These are phyloP conservation scores for Mythimna albipuncta DNA, from an alignment of 2,888 invertebrate species.

Conservation along the genomic window DNA sequence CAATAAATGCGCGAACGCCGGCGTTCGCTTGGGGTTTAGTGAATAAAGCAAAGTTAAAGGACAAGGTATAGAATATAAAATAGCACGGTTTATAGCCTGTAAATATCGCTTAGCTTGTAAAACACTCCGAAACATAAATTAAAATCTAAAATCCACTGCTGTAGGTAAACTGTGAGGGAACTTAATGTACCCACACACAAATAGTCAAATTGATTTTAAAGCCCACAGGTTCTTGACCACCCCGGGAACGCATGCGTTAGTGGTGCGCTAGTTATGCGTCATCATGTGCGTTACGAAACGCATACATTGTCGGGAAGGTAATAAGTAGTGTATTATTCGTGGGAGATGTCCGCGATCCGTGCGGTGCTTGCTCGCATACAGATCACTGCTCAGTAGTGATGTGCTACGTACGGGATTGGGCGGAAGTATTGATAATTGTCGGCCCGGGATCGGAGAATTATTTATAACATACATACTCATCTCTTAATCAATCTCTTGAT, in stretches of 20 bases:
- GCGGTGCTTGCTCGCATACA: conserved; percentile 71
- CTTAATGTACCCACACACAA: conserved; percentile 41
- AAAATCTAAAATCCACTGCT: conserved; percentile 10
- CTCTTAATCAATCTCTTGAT: too few species aligned
- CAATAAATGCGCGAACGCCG: too few species aligned
- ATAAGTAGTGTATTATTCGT: conserved; percentile 71
- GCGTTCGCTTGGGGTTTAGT: too few species aligned
- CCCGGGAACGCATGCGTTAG: conserved; percentile 59
- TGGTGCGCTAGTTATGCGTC: conserved; percentile 68
- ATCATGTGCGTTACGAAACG: conserved; percentile 70
- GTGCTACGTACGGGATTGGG: conserved; percentile 25
- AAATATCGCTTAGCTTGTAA: not conserved
- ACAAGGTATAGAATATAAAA: not conserved
- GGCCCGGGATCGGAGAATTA: not conserved
- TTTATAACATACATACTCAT: too few species aligned
- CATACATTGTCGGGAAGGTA: conserved; percentile 66
- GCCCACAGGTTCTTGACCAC: conserved; percentile 52
- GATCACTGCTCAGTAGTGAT: conserved; percentile 64
- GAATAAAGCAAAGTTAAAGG: not conserved
- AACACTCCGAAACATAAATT: conserved; percentile 16
- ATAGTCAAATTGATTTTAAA: conserved; percentile 58
- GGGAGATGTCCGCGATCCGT: conserved; percentile 68
- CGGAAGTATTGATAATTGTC: not conserved
- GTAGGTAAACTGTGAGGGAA: conserved; percentile 16
- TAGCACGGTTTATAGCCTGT: not conserved